Base-by-base conservation (phyloP, 2,888 invertebrate species). In the Masnerella sp. region DNA sequence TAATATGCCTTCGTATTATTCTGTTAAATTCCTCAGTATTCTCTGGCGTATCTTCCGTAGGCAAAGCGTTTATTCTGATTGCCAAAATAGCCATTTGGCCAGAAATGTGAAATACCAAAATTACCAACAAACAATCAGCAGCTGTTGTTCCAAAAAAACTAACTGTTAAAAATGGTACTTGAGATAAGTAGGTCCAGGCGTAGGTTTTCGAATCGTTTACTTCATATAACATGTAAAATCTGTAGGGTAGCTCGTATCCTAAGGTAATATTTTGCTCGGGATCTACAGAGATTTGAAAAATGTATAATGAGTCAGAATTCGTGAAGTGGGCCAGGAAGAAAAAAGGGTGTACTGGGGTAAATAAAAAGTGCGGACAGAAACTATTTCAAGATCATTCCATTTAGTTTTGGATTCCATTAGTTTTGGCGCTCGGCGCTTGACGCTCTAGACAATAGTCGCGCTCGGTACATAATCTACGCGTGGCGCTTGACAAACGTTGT, bases 81-180 rank as follows among this genome's bases (percentile, higher is more conserved):
- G 82, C 76, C 4, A 84, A 74, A 5, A 80, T 74, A 2, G 83
- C 77, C 71, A 83, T 68, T 70, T 80, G 81, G 1, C 84, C 83
- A 32, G 81, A 82, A 8, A 82, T 73, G 51, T 84, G 84, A 61
- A 80, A 82, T 0, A 79, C 81, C 0, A 83, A 72, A 9, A 80
- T 84, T 2, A 85, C 73, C 70, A 81, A 75, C 3, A 84, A 38
- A 61, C 83, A 84, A 32, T 84, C 83, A 0, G 80, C 77, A 2
- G 79, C 80, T 9, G 64, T 78, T 20, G 82, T 82, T 2, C 81
- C 81, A 18, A 82, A 78, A 14, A 78, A 78, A 51, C 78, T 80
- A 25, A 85, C 62, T 3, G 79, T 77, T 0, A 82, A 80, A 58
- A 84, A 83, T 1, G 83, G 84, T 4, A 81, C 34, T 52, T 82